Conservation (phyloP, 2,797 vertebrate species). For the Cygnus olor region DNA sequence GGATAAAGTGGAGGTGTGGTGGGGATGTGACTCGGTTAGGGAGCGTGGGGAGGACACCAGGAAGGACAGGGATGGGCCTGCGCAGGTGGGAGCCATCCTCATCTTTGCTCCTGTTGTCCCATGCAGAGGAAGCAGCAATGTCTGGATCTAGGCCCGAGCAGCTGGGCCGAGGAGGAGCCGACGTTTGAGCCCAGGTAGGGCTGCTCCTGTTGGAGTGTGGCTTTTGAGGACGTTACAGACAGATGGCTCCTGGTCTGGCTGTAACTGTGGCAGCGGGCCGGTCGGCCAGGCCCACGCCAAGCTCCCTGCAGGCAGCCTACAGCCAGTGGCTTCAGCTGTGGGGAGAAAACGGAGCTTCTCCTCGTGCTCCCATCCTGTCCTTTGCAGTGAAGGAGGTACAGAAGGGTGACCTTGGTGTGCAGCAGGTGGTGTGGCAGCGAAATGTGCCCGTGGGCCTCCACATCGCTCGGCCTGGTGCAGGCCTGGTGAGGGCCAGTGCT, state of each 20-base stretch:
- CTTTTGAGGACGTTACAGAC: neutral
- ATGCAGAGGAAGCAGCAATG: neutral
- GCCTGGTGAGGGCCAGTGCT: too few species aligned
- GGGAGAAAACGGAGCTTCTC: accelerated
- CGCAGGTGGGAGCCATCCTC: neutral
- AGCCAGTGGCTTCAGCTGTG: neutral
- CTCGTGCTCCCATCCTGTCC: accelerated
- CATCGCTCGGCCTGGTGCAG: accelerated
- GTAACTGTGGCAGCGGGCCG: neutral
- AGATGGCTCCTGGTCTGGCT: neutral
- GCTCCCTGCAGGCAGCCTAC: neutral
- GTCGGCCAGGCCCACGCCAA: neutral
- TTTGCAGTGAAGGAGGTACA: neutral
- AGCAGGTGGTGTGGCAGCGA: neutral
- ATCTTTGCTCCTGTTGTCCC: neutral
- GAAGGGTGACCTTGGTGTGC: neutral
- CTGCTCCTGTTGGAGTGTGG: neutral
- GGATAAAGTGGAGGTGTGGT: neutral
- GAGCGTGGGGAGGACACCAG: neutral
- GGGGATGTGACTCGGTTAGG: accelerated
- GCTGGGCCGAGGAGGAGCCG: neutral
- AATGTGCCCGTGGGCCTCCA: accelerated
- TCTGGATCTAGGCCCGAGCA: neutral
- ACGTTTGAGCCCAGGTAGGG: neutral
- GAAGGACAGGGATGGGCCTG: neutral